Conservation (phyloP, 1,140 invertebrate species). For the Asobara japonica region DNA sequence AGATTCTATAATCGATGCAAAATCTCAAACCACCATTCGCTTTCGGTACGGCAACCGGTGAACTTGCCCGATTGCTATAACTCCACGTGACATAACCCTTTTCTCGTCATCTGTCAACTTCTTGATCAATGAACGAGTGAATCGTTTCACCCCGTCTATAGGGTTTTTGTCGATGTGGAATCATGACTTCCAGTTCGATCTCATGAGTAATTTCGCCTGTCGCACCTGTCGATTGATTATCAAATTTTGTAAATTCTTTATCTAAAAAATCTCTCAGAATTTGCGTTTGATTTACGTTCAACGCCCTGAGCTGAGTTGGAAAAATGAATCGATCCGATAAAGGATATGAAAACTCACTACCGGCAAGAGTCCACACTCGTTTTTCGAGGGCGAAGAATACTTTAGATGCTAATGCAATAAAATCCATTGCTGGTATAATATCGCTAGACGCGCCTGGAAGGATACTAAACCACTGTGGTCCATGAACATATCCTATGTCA, state of each 20-base stretch:
- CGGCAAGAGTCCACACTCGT: background rate
- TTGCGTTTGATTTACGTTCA: background rate
- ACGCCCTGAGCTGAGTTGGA: background rate
- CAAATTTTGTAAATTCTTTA: slow-evolving; percentile 19
- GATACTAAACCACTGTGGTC: too few species aligned
- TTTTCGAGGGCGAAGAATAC: background rate
- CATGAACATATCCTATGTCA: slow-evolving; percentile 16
- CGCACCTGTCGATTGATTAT: slow-evolving; percentile 4
- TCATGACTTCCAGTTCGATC: slow-evolving; percentile 20
- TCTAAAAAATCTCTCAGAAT: slow-evolving; percentile 6
- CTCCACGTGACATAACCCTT: slow-evolving; percentile 24
- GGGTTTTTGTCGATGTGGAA: slow-evolving; percentile 27
- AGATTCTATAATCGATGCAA: slow-evolving; percentile 25
- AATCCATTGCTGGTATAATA: slow-evolving; percentile 20
- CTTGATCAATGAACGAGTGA: slow-evolving; percentile 26
- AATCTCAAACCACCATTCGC: slow-evolving; percentile 25
- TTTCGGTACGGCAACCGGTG: slow-evolving; percentile 23
- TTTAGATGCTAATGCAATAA: slow-evolving; percentile 1
- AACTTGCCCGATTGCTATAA: slow-evolving; percentile 25
- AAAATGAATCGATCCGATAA: background rate
- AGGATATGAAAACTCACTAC: background rate
- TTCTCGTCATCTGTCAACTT: slow-evolving; percentile 28
- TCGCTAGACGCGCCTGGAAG: slow-evolving; percentile 9
- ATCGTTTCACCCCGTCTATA: slow-evolving; percentile 24
- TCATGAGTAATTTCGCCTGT: slow-evolving; percentile 22